Evolutionary conservation across 2,113 vertebrate species (phyloP), one percentile per base, ranked within the genome.

Genomic region (Psilopsiagon aurifrons): DNA sequence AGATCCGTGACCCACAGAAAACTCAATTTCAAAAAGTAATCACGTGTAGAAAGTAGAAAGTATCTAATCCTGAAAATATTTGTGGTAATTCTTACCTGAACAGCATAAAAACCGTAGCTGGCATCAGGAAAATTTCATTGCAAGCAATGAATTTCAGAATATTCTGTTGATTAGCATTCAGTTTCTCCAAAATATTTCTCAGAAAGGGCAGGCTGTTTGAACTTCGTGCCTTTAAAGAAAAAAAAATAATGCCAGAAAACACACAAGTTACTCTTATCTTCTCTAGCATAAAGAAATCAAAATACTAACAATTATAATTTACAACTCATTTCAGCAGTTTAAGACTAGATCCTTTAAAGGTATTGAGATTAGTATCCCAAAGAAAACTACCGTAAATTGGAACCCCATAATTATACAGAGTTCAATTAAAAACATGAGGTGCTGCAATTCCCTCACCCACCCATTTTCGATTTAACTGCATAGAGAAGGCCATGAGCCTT

Each of bases 41-140:
- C 27, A 41, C 15, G 5, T 9, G 16, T n/a, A 77, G 14, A 19
- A 88, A 54, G 16, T n/a, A 77, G 14, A 19, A 88, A 54, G 18
- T 31, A 85, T n/a, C 19, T 19, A 80, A 54, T 69, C 73, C 33
- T 71, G 60, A 74, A 88, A 85, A 63, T 46, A 86, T 24, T 74
- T 69, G 83, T 57, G 11, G 49, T 55, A 83, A 86, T 88, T 95
- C 97, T 96, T 98, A 99, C 99, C 99, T 99, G 98, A 99, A 99
- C 24, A 99, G 99, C 99, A 99, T 99, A 95, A 99, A 99, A 92
- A 99, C 98, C 23, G 99, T 99, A 78, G 99, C 99, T 57, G 99
- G 99, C 99, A 99, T 99, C 96, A 99, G 97, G 95, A 99, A 99
- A 86, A 99, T 99, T 98, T 99, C 99, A 97, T 99, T 99, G 96